phyloP scores from a whole-genome alignment of 2,888 invertebrate species.

The Cephus pulcher region DNA sequence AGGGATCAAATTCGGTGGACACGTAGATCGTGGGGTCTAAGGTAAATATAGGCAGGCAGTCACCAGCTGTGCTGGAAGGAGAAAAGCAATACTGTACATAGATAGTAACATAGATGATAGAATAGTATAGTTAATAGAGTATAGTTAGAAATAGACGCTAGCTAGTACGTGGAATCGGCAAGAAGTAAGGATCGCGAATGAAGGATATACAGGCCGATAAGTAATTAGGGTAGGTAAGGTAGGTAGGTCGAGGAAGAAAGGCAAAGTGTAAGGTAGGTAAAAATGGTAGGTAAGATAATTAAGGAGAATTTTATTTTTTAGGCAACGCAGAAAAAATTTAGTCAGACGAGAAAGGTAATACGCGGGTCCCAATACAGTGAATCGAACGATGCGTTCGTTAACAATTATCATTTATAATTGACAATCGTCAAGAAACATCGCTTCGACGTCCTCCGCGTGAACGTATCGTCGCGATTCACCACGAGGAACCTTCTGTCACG shows the following conservation, averaged over 20 bases:
- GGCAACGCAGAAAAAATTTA: not conserved
- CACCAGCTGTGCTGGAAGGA: constrained; percentile 39
- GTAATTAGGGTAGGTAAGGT: not conserved
- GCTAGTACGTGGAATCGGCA: constrained; percentile 41
- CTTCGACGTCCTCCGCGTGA: not conserved
- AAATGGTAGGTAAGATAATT: not conserved
- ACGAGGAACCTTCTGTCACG: not conserved
- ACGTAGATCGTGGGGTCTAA: not conserved
- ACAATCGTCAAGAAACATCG: not conserved
- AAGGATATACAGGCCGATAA: not conserved
- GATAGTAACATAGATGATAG: constrained; percentile 37
- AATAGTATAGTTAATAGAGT: constrained; percentile 26
- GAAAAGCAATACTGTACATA: constrained; percentile 34
- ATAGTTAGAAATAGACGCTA: constrained; percentile 35
- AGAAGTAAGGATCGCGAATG: constrained; percentile 35
- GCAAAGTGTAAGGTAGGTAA: no score
- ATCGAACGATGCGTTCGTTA: not conserved
- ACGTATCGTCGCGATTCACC: not conserved
- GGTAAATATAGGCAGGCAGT: constrained; percentile 34
- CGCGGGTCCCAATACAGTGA: not conserved
- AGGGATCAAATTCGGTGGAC: constrained; percentile 18
- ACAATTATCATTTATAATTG: not conserved
- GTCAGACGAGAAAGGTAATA: not conserved
- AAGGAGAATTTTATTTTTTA: not conserved
- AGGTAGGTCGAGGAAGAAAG: not conserved